Base-by-base conservation (phyloP, 2,888 invertebrate genomes). In the Bimastos eiseni region DNA sequence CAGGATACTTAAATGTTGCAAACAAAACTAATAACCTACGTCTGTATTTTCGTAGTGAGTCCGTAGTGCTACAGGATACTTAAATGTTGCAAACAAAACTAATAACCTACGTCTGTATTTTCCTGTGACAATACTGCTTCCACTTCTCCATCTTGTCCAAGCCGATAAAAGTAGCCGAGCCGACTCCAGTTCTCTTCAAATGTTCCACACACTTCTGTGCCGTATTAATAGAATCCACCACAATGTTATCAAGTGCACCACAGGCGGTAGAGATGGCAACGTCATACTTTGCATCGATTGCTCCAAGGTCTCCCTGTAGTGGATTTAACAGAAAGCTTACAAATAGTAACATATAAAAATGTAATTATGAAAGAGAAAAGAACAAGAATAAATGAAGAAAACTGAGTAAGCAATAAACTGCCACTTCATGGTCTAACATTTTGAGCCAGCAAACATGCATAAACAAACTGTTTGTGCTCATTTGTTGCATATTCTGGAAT, bases 231-330 rank as follows among this genome's bases (percentile, higher is more conserved):
- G 96, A 97, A 93, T 99, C 99, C 0, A 98, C 98, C 0, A 99
- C 97, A 91, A 99, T 97, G 94, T 98, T 97, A 94, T 99, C 98
- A 34, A 99, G 95, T 0, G 94, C 93, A 0, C 97, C 97, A 94
- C 98, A 98, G 1, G 98, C 98, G 0, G 98, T 99, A 0, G 99
- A 99, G 93, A 99, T 97, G 0, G 99, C 99, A 0, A 98, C 97
- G 95, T 99, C 99, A 95, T 98, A 99, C 94, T 97, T 98, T 30
- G 96, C 95, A 94, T 98, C 98, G 92, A 99, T 98, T 0, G 97
- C 98, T 24, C 99, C 99, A 55, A 99, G 96, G 94, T 99, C 98
- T 17, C 99, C 99, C 98, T 98, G 94, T 34, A 36, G 30, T 21
- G n/a, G 44, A 36, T 37, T n/a, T 8, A 90, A 11, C 24, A 49